Conservation (phyloP, 2,113 vertebrate species). For the Apeltes quadracus region DNA sequence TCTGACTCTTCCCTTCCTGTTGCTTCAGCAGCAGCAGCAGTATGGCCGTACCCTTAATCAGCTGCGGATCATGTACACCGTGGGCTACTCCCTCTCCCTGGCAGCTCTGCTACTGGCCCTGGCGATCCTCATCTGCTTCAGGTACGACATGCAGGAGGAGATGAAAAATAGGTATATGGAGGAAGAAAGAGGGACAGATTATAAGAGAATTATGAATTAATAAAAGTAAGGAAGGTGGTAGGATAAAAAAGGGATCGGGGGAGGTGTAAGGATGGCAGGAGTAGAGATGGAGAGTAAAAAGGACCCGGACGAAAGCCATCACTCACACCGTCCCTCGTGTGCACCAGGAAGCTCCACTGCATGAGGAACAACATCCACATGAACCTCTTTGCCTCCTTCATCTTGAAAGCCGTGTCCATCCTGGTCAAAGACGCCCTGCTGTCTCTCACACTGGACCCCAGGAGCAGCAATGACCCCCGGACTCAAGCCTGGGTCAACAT, state of each 20-base stretch:
- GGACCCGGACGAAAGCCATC: too few relatives aligned
- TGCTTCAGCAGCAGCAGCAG: conserved; percentile 83
- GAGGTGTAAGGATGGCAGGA: neutral
- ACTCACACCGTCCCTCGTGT: conserved; percentile 22
- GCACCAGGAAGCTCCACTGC: conserved; percentile 90
- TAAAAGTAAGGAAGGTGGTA: neutral
- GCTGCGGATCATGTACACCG: conserved; percentile 91
- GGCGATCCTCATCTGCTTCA: conserved; percentile 88
- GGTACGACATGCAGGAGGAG: conserved; percentile 72
- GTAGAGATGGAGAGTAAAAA: too few relatives aligned
- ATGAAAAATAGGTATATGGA: neutral
- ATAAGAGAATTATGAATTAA: neutral
- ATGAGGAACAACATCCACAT: conserved; percentile 97
- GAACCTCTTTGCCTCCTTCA: conserved; percentile 95
- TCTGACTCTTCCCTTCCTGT: conserved; percentile 19
- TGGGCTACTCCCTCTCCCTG: conserved; percentile 91
- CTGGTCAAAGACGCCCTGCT: conserved; percentile 90
- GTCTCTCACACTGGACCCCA: conserved; percentile 85
- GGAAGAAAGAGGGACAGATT: neutral
- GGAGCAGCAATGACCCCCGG: conserved; percentile 71
- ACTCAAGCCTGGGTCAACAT: conserved; percentile 83
- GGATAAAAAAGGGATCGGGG: neutral
- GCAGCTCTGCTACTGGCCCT: conserved; percentile 88
- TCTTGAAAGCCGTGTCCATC: conserved; percentile 90
- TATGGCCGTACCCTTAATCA: conserved; percentile 83